Conservation (phyloP, 2,113 vertebrate species). For the Tenebrosternarchus preto region DNA sequence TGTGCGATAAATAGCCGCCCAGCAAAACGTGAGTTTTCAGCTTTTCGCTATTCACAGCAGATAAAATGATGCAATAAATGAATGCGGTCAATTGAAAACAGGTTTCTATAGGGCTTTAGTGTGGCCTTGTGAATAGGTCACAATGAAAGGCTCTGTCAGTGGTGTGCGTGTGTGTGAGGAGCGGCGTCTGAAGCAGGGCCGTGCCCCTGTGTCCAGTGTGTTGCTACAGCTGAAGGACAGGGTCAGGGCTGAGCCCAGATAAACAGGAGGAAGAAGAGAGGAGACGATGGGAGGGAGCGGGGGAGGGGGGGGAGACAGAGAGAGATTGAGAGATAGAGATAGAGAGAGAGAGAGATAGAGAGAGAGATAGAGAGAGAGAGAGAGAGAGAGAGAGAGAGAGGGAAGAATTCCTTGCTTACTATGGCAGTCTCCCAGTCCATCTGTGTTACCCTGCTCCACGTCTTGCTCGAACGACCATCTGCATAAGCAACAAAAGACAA, state of each 20-base stretch:
- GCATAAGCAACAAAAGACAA: constrained; percentile 76
- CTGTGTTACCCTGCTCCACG: constrained; percentile 94
- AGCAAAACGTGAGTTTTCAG: background rate
- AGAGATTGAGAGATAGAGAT: too few species aligned
- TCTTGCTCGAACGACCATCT: constrained; percentile 97
- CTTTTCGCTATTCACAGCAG: constrained; percentile 29
- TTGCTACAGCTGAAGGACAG: constrained; percentile 48
- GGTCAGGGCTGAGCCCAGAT: constrained; percentile 63
- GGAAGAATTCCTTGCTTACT: constrained; percentile 86
- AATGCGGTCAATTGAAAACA: constrained; percentile 32
- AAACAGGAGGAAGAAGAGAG: constrained; percentile 66
- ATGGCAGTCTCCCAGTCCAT: constrained; percentile 99
- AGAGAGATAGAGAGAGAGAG: constrained; percentile 16
- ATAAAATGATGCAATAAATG: constrained; percentile 34
- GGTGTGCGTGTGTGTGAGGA: constrained; percentile 25
- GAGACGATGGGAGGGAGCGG: background rate
- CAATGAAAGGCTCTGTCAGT: constrained; percentile 34
- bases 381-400: constrained; percentile 49
- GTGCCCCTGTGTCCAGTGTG: constrained; percentile 40
- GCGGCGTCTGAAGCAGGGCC: constrained; percentile 26
- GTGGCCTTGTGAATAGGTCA: constrained; percentile 41
- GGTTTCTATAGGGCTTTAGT: constrained; percentile 37
- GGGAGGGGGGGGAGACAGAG: background rate
- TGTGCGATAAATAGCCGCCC: background rate
- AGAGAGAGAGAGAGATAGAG: constrained; percentile 56